Conservation (phyloP, 2,113 vertebrate genomes). For the Hystrix cristata region DNA sequence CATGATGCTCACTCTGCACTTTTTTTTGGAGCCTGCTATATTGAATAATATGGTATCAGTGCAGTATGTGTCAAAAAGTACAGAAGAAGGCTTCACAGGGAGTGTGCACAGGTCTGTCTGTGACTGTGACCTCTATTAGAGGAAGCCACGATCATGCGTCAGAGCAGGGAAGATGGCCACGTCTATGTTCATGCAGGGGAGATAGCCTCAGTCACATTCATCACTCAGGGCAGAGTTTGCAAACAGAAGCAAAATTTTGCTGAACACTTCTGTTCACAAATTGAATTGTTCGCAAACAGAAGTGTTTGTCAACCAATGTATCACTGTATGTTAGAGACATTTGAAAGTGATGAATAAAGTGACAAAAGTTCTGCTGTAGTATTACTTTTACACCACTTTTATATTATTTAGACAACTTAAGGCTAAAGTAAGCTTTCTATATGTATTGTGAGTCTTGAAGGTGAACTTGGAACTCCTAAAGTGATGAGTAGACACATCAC, state of each 20-base stretch:
- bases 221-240: not conserved
- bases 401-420: not conserved
- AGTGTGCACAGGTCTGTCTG: not conserved
- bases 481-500: not conserved
- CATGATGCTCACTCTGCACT: not conserved
- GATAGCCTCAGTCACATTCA: not conserved
- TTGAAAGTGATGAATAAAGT: not conserved
- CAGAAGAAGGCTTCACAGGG: not conserved
- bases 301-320: not conserved
- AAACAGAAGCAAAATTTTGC: not conserved
- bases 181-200: not conserved
- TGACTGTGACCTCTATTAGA: not conserved
- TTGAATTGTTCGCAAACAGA: not conserved
- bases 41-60: not conserved
- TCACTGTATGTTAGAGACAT: not conserved
- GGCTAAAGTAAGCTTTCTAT: not conserved
- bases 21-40: not conserved
- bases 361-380: not conserved
- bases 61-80: not conserved
- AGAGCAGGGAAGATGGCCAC: not conserved
- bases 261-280: not conserved
- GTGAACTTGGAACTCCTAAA: not conserved
- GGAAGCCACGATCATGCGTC: not conserved
- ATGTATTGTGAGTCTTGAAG: not conserved
- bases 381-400: not conserved